Conservation (phyloP, 2,888 invertebrate species). For the Phengaris arion region DNA sequence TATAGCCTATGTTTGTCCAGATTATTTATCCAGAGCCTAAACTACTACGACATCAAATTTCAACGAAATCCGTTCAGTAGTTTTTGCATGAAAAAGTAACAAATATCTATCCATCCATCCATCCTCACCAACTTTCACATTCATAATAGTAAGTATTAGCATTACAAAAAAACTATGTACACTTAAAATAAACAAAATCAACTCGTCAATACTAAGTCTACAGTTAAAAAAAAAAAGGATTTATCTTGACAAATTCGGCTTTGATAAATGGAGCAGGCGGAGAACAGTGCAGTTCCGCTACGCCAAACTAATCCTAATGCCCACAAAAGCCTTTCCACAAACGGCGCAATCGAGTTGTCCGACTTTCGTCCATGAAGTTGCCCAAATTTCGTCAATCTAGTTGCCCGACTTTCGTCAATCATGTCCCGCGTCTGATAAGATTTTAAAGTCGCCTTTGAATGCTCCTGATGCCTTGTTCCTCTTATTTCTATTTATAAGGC, state of each 20-base stretch:
- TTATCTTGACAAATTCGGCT: conserved; percentile 9
- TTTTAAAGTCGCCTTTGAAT: conserved; percentile 31
- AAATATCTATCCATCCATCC: too few relatives aligned
- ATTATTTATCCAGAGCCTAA: too few relatives aligned
- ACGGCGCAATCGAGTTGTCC: conserved; percentile 42
- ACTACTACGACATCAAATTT: too few relatives aligned
- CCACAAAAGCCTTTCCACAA: conserved; percentile 22
- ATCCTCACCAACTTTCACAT: too few relatives aligned
- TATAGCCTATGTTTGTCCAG: too few relatives aligned
- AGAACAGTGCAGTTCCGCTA: conserved; percentile 14
- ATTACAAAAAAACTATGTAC: too few relatives aligned
- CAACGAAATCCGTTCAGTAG: too few relatives aligned
- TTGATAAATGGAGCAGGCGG: conserved; percentile 18
- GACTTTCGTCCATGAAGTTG: conserved; percentile 25
- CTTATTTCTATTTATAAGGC: conserved; percentile 31
- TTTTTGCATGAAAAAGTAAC: too few relatives aligned
- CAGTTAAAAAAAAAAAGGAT: conserved; percentile 2
- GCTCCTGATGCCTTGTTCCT: conserved; percentile 28
- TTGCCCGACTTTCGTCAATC: conserved; percentile 32
- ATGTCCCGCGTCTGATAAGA: conserved; percentile 28
- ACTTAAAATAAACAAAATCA: background rate
- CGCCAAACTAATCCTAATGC: conserved; percentile 23
- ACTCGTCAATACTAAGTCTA: background rate
- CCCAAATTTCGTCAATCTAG: too few relatives aligned
- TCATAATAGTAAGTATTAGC: too few relatives aligned